Percentiles rank a stretch among this genome's conserved stretches.
phyloP scores from a whole-genome alignment of 2,113 vertebrate genomes.

The Rhynchomys soricoides region DNA sequence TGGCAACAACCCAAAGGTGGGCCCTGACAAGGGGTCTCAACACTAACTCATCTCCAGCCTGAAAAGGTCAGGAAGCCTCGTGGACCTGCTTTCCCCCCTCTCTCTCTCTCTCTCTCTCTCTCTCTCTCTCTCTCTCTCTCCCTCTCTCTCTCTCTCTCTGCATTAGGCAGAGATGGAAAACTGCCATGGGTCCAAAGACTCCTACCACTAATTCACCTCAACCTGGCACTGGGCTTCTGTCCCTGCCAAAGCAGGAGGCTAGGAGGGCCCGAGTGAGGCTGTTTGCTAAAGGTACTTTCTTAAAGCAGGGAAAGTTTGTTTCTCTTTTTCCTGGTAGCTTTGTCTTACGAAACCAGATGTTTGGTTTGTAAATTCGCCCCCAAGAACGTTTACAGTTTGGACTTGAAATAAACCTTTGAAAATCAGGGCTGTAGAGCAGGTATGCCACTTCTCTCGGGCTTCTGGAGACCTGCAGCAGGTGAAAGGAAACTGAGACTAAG shows the following conservation, averaged over 20 bases:
- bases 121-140: too few species aligned
- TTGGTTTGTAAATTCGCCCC: slow-evolving; percentile 85
- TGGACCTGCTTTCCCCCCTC: too few species aligned
- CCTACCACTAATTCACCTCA: not conserved
- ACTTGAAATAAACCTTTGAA: slow-evolving; percentile 81
- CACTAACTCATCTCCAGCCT: not conserved
- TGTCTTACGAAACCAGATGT: slow-evolving; percentile 87
- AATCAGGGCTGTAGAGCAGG: slow-evolving; percentile 54
- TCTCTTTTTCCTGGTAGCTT: slow-evolving; percentile 82
- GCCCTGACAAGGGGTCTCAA: not conserved
- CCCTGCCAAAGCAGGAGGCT: slow-evolving; percentile 47
- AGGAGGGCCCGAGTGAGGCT: slow-evolving; percentile 74
- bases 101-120: too few species aligned
- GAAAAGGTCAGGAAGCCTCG: fast-evolving
- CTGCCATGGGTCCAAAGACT: not conserved
- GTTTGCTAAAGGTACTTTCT: slow-evolving; percentile 84
- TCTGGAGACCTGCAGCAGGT: not conserved
- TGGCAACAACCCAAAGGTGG: not conserved
- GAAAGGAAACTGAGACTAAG: not conserved
- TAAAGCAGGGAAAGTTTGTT: slow-evolving; percentile 86
- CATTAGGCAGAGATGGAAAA: not conserved
- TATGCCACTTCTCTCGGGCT: slow-evolving; percentile 41
- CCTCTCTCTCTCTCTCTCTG: not conserved
- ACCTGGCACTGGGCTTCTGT: not conserved
- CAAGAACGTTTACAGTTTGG: slow-evolving; percentile 82